These are phyloP conservation scores for Geophilus truncorum DNA, from an alignment of 2,888 invertebrate species.

Conservation along the genomic window DNA sequence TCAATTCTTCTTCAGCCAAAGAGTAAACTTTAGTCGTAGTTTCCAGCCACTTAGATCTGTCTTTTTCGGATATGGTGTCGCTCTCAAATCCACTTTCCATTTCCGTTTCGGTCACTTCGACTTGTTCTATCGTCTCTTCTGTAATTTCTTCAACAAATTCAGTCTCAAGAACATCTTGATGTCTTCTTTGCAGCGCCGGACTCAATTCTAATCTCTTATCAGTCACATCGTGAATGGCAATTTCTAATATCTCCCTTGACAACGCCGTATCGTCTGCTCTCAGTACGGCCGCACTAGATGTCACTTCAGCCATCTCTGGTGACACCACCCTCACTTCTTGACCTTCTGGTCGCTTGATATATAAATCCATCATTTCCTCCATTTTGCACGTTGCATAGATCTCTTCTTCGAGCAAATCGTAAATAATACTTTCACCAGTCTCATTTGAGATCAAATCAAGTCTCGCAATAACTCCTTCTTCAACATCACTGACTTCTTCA, in stretches of 20 bases:
- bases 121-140: background rate
- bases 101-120: background rate
- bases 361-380: background rate
- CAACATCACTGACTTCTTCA: background rate
- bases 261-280: background rate
- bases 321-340: background rate
- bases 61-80: background rate
- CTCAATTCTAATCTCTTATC: background rate
- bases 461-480: background rate
- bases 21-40: background rate
- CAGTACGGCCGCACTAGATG: background rate
- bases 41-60: background rate
- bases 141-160: background rate
- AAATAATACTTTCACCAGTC: background rate
- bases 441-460: background rate
- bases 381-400: background rate
- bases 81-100: background rate
- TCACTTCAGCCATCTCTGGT: background rate
- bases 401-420: background rate
- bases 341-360: background rate
- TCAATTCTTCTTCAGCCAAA: conserved; percentile 9
- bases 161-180: background rate
- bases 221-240: background rate
- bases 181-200: background rate
- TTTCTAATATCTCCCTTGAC: background rate